These are phyloP conservation scores for Poecilia wingei DNA, from an alignment of 2,797 vertebrate genomes.

Conservation along the genomic window DNA sequence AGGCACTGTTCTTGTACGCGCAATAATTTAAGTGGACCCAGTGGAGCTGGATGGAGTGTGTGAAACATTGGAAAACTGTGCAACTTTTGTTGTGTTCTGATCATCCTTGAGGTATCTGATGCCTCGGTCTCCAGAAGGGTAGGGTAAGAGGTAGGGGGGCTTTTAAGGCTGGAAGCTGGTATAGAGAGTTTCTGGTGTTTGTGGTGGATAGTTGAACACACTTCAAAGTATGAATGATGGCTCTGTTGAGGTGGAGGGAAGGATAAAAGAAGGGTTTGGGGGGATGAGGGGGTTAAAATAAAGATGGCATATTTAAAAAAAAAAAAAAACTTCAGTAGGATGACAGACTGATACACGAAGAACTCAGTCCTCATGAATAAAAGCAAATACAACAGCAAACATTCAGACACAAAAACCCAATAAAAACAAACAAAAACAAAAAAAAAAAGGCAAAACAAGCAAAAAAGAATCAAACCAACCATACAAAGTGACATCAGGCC, in stretches of 20 bases:
- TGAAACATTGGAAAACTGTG: slow-evolving; percentile 50
- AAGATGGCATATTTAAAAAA: slow-evolving; percentile 49
- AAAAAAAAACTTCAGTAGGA: slow-evolving; percentile 56
- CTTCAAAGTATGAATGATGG: slow-evolving; percentile 68
- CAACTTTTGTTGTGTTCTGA: slow-evolving; percentile 54
- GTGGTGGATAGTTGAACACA: slow-evolving; percentile 59
- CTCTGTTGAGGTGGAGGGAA: slow-evolving; percentile 57
- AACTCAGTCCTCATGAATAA: slow-evolving; percentile 73
- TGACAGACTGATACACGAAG: slow-evolving; percentile 64
- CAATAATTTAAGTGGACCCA: slow-evolving; percentile 58
- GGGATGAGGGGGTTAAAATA: slow-evolving; percentile 43
- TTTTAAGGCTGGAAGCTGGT: slow-evolving; percentile 87
- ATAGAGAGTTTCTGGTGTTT: slow-evolving; percentile 66
- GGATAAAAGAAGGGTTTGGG: slow-evolving; percentile 8
- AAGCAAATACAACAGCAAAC: slow-evolving; percentile 71
- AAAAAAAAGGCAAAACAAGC: slow-evolving; percentile 54
- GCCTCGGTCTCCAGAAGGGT: slow-evolving; percentile 61
- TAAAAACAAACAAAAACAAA: slow-evolving; percentile 48
- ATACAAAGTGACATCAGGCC: slow-evolving; percentile 85
- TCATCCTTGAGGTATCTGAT: slow-evolving; percentile 64
- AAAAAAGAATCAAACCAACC: slow-evolving; percentile 73
- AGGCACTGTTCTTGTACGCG: slow-evolving; percentile 65
- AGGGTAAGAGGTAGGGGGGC: slow-evolving; percentile 72
- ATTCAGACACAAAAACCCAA: slow-evolving; percentile 70
- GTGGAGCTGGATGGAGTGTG: slow-evolving; percentile 47